Conservation (phyloP, 1,140 invertebrate genomes). For the Diprion similis region DNA sequence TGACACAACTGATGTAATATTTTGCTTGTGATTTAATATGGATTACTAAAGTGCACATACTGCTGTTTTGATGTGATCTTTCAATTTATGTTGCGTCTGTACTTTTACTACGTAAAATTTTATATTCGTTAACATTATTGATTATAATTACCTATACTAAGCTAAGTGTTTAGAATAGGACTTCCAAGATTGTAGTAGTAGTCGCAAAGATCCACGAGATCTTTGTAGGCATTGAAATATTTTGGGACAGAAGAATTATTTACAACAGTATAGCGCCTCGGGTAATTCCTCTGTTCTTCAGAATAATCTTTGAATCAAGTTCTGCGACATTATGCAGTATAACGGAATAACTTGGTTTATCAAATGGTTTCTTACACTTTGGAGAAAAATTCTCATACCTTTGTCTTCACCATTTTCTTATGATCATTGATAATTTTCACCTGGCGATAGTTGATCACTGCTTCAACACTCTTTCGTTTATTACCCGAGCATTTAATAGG, state of each 20-base stretch:
- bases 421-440: background rate
- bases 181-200: background rate
- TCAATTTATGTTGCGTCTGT: background rate
- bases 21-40: background rate
- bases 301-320: too few relatives aligned
- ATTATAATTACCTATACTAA: background rate
- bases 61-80: background rate
- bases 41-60: too few relatives aligned
- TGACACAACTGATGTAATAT: background rate
- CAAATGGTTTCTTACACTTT: too few relatives aligned
- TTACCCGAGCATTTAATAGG: constrained; percentile 38
- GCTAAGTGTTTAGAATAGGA: background rate
- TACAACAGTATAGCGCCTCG: constrained; percentile 39
- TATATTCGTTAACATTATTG: background rate
- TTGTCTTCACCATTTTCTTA: background rate
- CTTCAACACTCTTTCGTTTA: constrained; percentile 1
- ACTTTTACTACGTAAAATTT: background rate
- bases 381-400: background rate
- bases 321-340: too few relatives aligned
- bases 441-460: background rate
- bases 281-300: constrained; percentile 29
- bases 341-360: too few relatives aligned
- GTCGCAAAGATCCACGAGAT: background rate
- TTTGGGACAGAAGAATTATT: constrained; percentile 15
- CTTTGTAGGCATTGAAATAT: background rate